Base-by-base conservation (phyloP, 2,797 vertebrate genomes). In the Jordanella pulchra region DNA sequence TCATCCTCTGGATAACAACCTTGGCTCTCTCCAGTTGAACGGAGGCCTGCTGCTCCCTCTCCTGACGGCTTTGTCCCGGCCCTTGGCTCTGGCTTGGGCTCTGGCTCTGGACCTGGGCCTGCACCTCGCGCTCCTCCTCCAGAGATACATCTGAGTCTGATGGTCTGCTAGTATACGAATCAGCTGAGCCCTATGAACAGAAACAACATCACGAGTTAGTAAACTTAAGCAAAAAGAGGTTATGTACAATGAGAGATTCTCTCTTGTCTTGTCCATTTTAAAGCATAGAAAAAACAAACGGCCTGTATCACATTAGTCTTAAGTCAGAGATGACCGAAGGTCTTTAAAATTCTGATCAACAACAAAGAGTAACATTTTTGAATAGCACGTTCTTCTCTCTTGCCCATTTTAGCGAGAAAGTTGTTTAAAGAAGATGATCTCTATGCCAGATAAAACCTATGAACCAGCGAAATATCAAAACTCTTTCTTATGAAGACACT, bases 81-180 rank as follows among this genome's bases (percentile, higher is more conserved):
- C 87, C 92, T 72, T 91, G 91, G 84, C 86, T 89, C 89, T 91
- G 92, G 85, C 87, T 91, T 50, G 88, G 91, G 86, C 92, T 91
- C 89, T 91, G 93, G 88, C 89, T 89, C 89, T 89, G 93, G 88
- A 92, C 90, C 90, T 89, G 93, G 75, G 95, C 96, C 89, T 95
- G 94, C 64, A 97, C 97, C 84, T 98, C 97, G 47, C 97, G 93
- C 84, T 99, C 97, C 91, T 99, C 97, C 92, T 99, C 97, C 93
- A 99, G 93, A 61, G 97, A 99, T 82, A 98, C 97, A 60, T 99
- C 97, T 18, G 97, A 99, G 91, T 99, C 97, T 47, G 97, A 98
- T 3, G 97, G 97, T 81, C 97, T 96, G 92, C 97, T 99, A 88
- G 97, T 99, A 50, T 99, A 99, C 68, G 97, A 99, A 93, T 99